Conservation (phyloP, 35 echinoderm and acorn worm genomes). For the Heliocidaris tuberculata region DNA sequence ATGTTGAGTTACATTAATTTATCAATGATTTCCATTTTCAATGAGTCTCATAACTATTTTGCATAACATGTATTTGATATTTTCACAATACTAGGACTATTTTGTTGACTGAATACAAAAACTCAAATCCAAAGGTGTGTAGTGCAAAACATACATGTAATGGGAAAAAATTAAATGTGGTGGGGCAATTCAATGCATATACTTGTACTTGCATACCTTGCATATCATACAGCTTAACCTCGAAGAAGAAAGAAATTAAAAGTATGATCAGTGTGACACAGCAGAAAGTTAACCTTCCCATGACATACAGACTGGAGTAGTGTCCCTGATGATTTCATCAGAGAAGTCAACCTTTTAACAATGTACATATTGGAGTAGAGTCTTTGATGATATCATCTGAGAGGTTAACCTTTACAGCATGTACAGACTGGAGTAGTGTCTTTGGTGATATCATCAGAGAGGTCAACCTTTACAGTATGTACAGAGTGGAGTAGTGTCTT, state of each 20-base stretch:
- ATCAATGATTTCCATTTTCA: no score
- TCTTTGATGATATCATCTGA: conserved; percentile 1
- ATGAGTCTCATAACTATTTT: no score
- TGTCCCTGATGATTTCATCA: not conserved
- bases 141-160: not conserved
- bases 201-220: not conserved
- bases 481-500: no score
- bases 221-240: not conserved
- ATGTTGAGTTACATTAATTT: no score
- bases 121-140: not conserved
- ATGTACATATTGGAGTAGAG: no score
- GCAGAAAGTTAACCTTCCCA: not conserved
- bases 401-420: no score
- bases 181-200: not conserved
- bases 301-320: not conserved
- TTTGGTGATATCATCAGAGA: not conserved
- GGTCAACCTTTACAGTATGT: no score
- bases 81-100: no score
- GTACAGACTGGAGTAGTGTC: not conserved
- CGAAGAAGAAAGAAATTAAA: no score
- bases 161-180: not conserved
- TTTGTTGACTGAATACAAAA: not conserved
- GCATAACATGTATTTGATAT: no score
- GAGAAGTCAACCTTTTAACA: no score
- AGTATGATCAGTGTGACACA: not conserved